Evolutionary conservation across 2,888 invertebrate species (phyloP).

Genomic region (Agrochola litura): DNA sequence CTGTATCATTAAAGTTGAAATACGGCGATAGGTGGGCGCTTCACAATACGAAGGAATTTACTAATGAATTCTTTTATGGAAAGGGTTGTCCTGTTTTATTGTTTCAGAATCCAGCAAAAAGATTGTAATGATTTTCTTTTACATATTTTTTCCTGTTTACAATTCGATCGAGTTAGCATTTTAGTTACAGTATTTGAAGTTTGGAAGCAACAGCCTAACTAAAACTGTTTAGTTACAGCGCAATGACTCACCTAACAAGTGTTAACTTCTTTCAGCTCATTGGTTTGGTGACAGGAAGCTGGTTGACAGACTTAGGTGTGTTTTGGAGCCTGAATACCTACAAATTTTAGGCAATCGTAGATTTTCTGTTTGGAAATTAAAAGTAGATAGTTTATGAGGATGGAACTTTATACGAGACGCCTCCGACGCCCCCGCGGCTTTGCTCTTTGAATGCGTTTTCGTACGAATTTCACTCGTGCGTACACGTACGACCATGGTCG

Average conservation of each 20-base stretch:
- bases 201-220: not conserved
- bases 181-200: conserved; percentile 10
- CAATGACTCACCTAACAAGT: conserved; percentile 30
- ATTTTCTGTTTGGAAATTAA: not conserved
- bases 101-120: not conserved
- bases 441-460: too few relatives aligned
- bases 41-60: conserved; percentile 46
- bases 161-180: not conserved
- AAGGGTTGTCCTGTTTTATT: conserved; percentile 32
- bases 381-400: not conserved
- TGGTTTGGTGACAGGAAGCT: conserved; percentile 30
- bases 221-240: conserved; percentile 38
- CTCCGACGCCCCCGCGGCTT: too few relatives aligned
- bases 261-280: conserved; percentile 31
- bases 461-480: too few relatives aligned
- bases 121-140: not conserved
- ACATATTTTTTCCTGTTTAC: not conserved
- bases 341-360: not conserved
- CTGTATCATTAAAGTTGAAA: conserved; percentile 61
- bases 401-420: not conserved
- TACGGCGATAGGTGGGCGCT: conserved; percentile 42
- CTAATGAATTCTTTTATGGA: conserved; percentile 47
- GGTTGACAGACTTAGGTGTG: not conserved
- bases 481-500: too few relatives aligned
- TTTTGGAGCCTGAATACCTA: not conserved